Evolutionary conservation across 2,888 invertebrate species (phyloP).

Genomic region (Drosophila rellima): DNA sequence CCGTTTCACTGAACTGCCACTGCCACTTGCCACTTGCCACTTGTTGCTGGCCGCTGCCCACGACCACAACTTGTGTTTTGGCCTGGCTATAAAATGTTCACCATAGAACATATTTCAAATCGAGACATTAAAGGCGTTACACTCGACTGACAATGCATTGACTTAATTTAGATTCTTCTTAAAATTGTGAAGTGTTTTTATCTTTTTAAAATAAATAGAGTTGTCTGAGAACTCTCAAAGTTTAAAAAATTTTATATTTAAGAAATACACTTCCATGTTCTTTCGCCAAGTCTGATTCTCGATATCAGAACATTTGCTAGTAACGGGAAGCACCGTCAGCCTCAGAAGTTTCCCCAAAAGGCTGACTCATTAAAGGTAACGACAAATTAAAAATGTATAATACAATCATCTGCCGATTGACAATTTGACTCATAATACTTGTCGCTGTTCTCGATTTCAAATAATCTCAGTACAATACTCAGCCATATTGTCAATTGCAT

Average conservation of each 20-base stretch:
- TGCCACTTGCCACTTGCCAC: conserved; percentile 9
- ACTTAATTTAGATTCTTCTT: conserved; percentile 1
- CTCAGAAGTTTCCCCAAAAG: not conserved
- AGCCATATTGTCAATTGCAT: not conserved
- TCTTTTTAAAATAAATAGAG: too few species aligned
- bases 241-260: not conserved
- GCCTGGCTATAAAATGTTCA: conserved; percentile 16
- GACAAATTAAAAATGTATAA: conserved; percentile 5
- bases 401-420: not conserved
- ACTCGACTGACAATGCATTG: conserved; percentile 15
- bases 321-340: not conserved
- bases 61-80: conserved; percentile 3
- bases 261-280: too few species aligned
- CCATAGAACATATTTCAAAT: conserved; percentile 29
- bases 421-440: conserved; percentile 46
- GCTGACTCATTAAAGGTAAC: not conserved
- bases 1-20: conserved; percentile 38
- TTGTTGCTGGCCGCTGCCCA: not conserved
- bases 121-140: conserved; percentile 20
- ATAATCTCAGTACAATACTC: conserved; percentile 9
- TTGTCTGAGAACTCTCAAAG: too few species aligned
- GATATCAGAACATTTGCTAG: not conserved
- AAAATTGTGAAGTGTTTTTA: not conserved
- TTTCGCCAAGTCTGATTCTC: not conserved
- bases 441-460: conserved; percentile 11